A percentile compares a stretch with the other conserved stretches of the same genome.
phyloP scores from a whole-genome alignment of 2,113 vertebrate species.

The Phycodurus eques region DNA sequence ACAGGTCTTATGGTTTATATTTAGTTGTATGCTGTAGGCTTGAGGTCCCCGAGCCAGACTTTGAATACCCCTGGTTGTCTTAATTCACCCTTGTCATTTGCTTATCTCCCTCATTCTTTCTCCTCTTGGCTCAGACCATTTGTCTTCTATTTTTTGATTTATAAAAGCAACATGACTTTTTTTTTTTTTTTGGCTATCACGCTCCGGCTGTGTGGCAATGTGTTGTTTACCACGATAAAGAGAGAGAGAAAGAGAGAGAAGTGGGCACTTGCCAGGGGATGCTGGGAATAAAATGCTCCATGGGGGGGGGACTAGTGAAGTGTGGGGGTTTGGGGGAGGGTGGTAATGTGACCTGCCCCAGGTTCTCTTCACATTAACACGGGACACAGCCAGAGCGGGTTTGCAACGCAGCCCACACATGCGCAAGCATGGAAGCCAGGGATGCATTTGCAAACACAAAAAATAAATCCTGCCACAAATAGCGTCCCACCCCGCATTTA shows the following conservation, averaged over 20 bases:
- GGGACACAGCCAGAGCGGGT: slow-evolving; percentile 68
- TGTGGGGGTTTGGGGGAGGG: slow-evolving; percentile 25
- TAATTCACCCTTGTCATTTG: slow-evolving; percentile 69
- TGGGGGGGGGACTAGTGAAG: slow-evolving; percentile 42
- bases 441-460: slow-evolving; percentile 44
- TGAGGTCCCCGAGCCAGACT: neutral
- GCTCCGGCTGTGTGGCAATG: slow-evolving; percentile 80
- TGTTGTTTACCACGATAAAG: slow-evolving; percentile 79
- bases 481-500: too few relatives aligned
- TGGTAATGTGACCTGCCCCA: slow-evolving; percentile 78
- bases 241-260: slow-evolving; percentile 33
- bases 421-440: slow-evolving; percentile 30
- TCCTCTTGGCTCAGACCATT: slow-evolving; percentile 59
- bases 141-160: slow-evolving; percentile 71
- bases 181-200: slow-evolving; percentile 58
- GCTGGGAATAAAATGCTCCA: slow-evolving; percentile 68
- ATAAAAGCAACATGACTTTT: slow-evolving; percentile 66
- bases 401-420: slow-evolving; percentile 71
- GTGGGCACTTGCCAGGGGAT: slow-evolving; percentile 61
- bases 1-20: too few relatives aligned
- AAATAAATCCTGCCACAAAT: slow-evolving; percentile 24
- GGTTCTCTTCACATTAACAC: slow-evolving; percentile 80
- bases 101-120: slow-evolving; percentile 39
- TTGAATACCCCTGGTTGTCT: slow-evolving; percentile 26
- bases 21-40: too few relatives aligned